Evolutionary conservation across 2,113 vertebrate genomes (phyloP).

Genomic region (Corythaixoides concolor): DNA sequence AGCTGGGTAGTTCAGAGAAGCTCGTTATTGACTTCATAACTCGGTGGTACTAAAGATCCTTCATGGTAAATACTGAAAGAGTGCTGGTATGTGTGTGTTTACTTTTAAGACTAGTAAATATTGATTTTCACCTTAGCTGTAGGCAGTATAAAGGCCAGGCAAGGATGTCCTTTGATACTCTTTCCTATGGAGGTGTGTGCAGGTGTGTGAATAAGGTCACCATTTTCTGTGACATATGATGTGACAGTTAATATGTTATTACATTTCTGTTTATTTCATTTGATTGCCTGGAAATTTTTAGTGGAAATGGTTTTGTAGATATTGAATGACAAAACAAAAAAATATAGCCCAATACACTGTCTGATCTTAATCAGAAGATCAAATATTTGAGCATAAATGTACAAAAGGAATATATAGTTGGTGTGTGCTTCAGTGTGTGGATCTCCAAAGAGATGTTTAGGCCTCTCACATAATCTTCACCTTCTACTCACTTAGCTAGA

Average conservation of each 20-base stretch:
- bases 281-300: not conserved
- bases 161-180: not conserved
- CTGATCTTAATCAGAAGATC: not conserved
- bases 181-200: not conserved
- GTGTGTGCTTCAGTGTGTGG: not conserved
- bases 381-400: not conserved
- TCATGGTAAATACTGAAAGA: not conserved
- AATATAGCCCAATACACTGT: fast-evolving
- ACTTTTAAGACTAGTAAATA: not conserved
- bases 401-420: not conserved
- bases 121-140: not conserved
- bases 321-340: not conserved
- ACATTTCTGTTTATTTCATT: not conserved
- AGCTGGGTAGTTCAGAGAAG: not conserved
- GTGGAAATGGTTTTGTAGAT: not conserved
- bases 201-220: not conserved
- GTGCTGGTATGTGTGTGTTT: not conserved
- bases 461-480: not conserved
- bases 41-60: not conserved
- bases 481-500: not conserved
- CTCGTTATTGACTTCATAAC: not conserved
- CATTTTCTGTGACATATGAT: not conserved
- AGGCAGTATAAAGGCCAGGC: not conserved
- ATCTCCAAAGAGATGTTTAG: not conserved
- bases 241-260: not conserved